phyloP scores from a whole-genome alignment of 35 echinoderm and acorn worm genomes.

The Hemicentrotus pulcherrimus region DNA sequence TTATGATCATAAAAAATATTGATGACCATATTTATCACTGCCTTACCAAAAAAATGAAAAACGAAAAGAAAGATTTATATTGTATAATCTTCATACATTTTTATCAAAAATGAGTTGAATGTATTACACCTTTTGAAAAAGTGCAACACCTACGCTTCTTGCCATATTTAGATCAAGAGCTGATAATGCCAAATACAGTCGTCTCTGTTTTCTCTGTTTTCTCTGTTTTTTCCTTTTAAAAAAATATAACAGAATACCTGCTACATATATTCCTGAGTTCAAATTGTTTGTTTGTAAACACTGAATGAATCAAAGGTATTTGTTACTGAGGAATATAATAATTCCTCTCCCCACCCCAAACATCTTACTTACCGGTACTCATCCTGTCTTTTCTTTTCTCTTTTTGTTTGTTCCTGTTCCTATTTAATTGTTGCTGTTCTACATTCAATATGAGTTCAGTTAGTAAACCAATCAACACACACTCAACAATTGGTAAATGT shows the following conservation, averaged over 20 bases:
- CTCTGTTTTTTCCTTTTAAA: not conserved
- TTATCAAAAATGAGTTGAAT: not conserved
- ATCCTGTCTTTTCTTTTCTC: not conserved
- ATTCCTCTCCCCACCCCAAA: too few relatives aligned
- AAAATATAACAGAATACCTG: not conserved
- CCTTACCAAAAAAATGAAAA: not conserved
- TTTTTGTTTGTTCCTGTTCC: not conserved
- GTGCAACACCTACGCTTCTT: not conserved
- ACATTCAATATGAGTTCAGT: too few relatives aligned
- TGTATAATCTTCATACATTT: not conserved
- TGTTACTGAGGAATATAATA: not conserved
- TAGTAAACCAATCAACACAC: too few relatives aligned
- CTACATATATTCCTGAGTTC: not conserved
- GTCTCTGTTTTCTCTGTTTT: not conserved
- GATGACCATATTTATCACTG: not conserved
- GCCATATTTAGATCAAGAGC: not conserved
- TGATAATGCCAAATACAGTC: not conserved
- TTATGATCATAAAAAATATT: not conserved
- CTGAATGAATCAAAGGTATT: not conserved
- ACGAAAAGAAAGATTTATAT: not conserved
- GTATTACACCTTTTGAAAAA: not conserved
- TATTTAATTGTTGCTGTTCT: too few relatives aligned
- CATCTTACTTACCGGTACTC: not conserved
- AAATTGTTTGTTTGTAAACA: not conserved
- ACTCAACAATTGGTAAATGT: too few relatives aligned